Evolutionary conservation across 2,888 invertebrate species (phyloP).

Genomic region (Tyria jacobaeae): DNA sequence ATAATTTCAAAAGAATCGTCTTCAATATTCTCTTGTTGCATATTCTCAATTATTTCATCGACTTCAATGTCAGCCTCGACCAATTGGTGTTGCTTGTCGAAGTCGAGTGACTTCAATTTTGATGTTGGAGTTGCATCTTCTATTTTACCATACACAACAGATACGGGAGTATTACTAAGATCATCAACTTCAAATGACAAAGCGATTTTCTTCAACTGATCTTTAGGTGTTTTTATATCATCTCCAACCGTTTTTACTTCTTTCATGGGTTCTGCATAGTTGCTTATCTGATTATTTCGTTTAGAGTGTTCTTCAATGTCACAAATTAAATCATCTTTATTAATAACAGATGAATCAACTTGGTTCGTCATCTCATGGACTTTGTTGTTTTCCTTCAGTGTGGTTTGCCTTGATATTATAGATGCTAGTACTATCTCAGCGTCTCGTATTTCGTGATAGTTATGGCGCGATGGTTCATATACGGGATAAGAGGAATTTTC

Average conservation of each 20-base stretch:
- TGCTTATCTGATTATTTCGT: slow-evolving; percentile 3
- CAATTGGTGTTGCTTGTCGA: slow-evolving; percentile 18
- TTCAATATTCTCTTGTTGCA: slow-evolving; percentile 25
- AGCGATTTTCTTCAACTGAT: slow-evolving; percentile 44
- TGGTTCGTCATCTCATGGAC: not conserved
- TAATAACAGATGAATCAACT: not conserved
- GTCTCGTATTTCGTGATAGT: slow-evolving; percentile 64
- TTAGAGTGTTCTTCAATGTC: slow-evolving; percentile 4
- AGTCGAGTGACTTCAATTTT: slow-evolving; percentile 21
- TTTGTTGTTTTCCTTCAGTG: slow-evolving; percentile 9
- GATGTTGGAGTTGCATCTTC: slow-evolving; percentile 38
- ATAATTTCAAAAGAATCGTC: slow-evolving; percentile 53
- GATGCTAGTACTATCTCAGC: slow-evolving; percentile 54
- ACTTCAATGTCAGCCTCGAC: not conserved
- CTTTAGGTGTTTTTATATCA: slow-evolving; percentile 15
- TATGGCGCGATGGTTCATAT: slow-evolving; percentile 52
- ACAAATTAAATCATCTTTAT: not conserved
- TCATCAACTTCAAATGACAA: slow-evolving; percentile 65
- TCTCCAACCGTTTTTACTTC: slow-evolving; percentile 7
- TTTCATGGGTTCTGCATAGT: not conserved
- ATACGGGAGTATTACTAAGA: slow-evolving; percentile 59
- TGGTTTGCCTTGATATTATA: slow-evolving; percentile 15
- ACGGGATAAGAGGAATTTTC: slow-evolving; percentile 8
- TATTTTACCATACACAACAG: slow-evolving; percentile 54
- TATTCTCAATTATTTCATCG: not conserved